Conservation (phyloP, 2,888 invertebrate genomes). For the Arge pagana region DNA sequence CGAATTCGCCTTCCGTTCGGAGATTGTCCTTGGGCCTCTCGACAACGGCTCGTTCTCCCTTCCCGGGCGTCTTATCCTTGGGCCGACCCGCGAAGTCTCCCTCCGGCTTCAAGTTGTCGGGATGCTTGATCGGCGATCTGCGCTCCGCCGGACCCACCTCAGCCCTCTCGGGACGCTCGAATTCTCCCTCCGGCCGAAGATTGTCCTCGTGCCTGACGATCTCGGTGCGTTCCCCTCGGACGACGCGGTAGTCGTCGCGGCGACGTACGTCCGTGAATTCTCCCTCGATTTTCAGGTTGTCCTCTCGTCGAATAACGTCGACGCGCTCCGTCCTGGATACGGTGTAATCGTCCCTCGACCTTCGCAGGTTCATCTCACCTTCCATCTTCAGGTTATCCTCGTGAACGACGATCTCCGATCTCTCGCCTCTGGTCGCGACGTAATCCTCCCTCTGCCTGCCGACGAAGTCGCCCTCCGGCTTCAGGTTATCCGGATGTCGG, state of each 20-base stretch:
- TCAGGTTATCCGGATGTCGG: constrained; percentile 65
- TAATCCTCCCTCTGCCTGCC: constrained; percentile 45
- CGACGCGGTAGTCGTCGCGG: constrained; percentile 65
- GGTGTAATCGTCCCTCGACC: constrained; percentile 63
- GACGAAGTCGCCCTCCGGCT: constrained; percentile 63
- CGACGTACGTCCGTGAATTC: constrained; percentile 66
- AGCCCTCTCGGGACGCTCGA: constrained; percentile 60
- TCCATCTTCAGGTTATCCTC: constrained; percentile 72
- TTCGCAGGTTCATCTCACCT: constrained; percentile 63
- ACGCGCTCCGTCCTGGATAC: constrained; percentile 62
- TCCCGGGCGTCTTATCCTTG: constrained; percentile 36
- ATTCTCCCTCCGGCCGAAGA: constrained; percentile 68
- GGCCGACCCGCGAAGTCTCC: constrained; percentile 60
- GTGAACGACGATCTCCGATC: constrained; percentile 66
- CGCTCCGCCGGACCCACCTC: constrained; percentile 55
- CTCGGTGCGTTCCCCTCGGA: constrained; percentile 67
- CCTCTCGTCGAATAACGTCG: constrained; percentile 63
- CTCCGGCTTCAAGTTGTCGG: constrained; percentile 59
- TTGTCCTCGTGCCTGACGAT: constrained; percentile 70
- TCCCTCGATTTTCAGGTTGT: constrained; percentile 61
- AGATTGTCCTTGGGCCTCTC: constrained; percentile 60
- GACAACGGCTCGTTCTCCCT: constrained; percentile 55
- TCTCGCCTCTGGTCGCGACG: constrained; percentile 61
- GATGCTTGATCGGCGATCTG: constrained; percentile 44
- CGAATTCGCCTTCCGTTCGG: constrained; percentile 61